These are phyloP conservation scores for Hemistola chrysoprasaria DNA, from an alignment of 2,888 invertebrate genomes.

Conservation along the genomic window DNA sequence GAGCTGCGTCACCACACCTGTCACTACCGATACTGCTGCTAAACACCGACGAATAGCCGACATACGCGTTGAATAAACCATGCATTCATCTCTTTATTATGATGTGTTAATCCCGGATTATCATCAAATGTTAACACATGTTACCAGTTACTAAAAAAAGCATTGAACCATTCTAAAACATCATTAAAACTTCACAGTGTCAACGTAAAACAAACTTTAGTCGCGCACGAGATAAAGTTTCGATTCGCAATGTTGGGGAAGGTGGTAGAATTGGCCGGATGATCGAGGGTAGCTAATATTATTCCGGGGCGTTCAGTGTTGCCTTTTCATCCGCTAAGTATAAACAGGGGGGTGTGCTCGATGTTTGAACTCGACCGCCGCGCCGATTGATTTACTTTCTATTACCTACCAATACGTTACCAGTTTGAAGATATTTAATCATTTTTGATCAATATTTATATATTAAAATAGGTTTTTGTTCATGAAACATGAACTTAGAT, in stretches of 20 bases:
- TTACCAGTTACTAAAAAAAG: constrained; percentile 79
- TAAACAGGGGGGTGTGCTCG: constrained; percentile 80
- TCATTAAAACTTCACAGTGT: constrained; percentile 19
- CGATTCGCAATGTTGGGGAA: constrained; percentile 32
- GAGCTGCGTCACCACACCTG: constrained; percentile 71
- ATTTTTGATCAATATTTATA: constrained; percentile 20
- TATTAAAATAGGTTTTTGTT: too few species aligned
- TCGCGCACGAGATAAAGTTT: constrained; percentile 35
- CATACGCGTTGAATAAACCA: constrained; percentile 78
- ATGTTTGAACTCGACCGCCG: constrained; percentile 70
- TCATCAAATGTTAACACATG: constrained; percentile 82
- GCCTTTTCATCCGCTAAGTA: constrained; percentile 82
- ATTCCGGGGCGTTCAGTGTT: constrained; percentile 80
- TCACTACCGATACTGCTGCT: constrained; percentile 56
- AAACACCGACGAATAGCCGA: constrained; percentile 69
- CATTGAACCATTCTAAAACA: constrained; percentile 34
- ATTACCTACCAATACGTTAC: constrained; percentile 48
- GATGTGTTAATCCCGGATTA: constrained; percentile 82
- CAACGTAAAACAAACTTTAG: constrained; percentile 40
- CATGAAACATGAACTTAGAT: too few species aligned
- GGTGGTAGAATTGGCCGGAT: constrained; percentile 66
- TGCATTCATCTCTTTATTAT: constrained; percentile 81
- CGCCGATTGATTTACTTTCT: constrained; percentile 74
- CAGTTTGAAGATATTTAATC: constrained; percentile 33
- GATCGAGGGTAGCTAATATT: constrained; percentile 81